Percentiles rank a stretch among this genome's conserved stretches.
Evolutionary conservation across 2,888 invertebrate species (phyloP).

Genomic region (Acronicta alni): DNA sequence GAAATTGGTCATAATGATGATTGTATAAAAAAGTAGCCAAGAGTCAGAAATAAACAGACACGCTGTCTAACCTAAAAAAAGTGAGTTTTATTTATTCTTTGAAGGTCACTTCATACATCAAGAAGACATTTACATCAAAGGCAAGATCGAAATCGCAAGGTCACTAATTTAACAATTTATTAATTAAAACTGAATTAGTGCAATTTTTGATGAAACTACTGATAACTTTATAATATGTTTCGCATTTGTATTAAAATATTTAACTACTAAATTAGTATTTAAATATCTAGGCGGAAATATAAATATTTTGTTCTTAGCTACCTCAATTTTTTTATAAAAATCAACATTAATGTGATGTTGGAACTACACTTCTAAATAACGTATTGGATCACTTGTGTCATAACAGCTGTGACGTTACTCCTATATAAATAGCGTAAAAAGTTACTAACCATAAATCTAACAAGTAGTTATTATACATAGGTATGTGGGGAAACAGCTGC

Average conservation of each 20-base stretch:
- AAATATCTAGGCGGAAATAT: constrained; percentile 54
- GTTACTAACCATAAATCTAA: constrained; percentile 41
- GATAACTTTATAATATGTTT: constrained; percentile 38
- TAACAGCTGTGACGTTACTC: constrained; percentile 54
- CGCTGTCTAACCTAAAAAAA: background rate
- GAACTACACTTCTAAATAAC: constrained; percentile 46
- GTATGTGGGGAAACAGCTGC: constrained; percentile 41
- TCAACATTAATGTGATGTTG: constrained; percentile 48
- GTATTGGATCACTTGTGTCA: constrained; percentile 63
- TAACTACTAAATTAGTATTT: constrained; percentile 29
- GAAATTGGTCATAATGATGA: no score
- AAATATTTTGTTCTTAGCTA: constrained; percentile 47
- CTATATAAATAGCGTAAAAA: constrained; percentile 39
- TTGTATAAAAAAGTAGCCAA: constrained; percentile 3
- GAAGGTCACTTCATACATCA: background rate
- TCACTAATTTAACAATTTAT: constrained; percentile 17
- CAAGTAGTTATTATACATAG: constrained; percentile 32
- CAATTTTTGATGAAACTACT: constrained; percentile 24
- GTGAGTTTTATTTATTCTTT: background rate
- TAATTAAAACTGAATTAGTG: constrained; percentile 16
- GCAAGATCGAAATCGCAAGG: constrained; percentile 48
- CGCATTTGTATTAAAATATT: constrained; percentile 43
- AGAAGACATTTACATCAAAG: constrained; percentile 10
- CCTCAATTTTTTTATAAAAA: constrained; percentile 58
- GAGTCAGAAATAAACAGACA: background rate